A percentile compares a stretch with the other conserved stretches of the same genome.
These are phyloP conservation scores for Apodemia hepburni DNA, from an alignment of 2,888 invertebrate genomes.

Conservation along the genomic window DNA sequence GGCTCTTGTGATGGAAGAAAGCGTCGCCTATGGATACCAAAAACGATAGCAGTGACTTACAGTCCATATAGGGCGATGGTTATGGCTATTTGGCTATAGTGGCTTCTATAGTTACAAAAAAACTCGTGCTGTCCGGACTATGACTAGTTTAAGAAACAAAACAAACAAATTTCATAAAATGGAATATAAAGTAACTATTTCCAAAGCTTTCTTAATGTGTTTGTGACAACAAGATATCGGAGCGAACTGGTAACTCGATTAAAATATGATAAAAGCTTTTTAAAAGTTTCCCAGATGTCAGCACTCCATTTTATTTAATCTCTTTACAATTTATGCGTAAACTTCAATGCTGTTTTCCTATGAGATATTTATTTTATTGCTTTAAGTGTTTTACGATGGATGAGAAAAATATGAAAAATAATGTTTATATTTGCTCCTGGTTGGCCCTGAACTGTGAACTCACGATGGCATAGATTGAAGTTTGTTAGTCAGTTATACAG, in stretches of 20 bases:
- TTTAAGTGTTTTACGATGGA: neutral
- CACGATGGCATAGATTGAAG: too few species aligned
- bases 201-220: constrained; percentile 6
- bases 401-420: too few species aligned
- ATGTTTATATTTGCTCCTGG: too few species aligned
- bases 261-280: constrained; percentile 16
- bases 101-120: too few species aligned
- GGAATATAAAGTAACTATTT: neutral
- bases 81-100: too few species aligned
- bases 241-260: constrained; percentile 5
- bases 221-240: constrained; percentile 10
- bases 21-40: too few species aligned
- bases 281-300: constrained; percentile 14
- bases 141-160: neutral
- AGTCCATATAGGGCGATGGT: too few species aligned
- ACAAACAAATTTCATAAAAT: neutral
- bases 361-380: neutral
- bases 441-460: too few species aligned
- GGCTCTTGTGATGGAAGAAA: too few species aligned
- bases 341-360: constrained; percentile 6
- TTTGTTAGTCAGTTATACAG: too few species aligned
- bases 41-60: too few species aligned
- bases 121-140: neutral
- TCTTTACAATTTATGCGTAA: constrained; percentile 10
- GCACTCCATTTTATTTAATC: constrained; percentile 5